Evolutionary conservation across 2,888 invertebrate species (phyloP), one percentile per base, ranked within the genome.

Genomic region (Gymnosoma rotundatum): DNA sequence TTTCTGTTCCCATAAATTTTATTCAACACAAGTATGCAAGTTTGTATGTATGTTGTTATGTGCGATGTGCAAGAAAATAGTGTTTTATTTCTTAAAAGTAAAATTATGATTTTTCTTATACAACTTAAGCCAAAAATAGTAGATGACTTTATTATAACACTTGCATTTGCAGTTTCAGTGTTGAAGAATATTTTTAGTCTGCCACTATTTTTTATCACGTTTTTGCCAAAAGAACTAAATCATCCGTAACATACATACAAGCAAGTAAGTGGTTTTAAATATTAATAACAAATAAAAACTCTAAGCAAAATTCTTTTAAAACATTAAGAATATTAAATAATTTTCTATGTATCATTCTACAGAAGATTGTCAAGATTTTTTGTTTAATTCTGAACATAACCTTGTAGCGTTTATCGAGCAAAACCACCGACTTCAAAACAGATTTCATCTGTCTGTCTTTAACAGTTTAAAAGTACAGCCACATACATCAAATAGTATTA

Each of bases 81-180:
- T n/a, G 3, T 72, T 52, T 38, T 12, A 20, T 67, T 45, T 61
- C n/a, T 64, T 8, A 32, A 16, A 54, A 78, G 63, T 45, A 83
- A 79, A 78, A 83, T 86, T 86, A 83, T 84, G 86, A 86, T 86
- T 83, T 85, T 81, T 78, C 69, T 79, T 85, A 70, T 72, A 69
- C 50, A 67, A 76, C 50, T 72, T 64, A 76, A 82, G 86, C 82
- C 87, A 86, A 87, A 83, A 86, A 83, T 70, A 21, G 72, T 78
- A 21, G 72, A 56, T 64, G 52, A 58, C 72, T 72, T 25, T 56
- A 52, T n/a, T 48, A 66, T 6, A 48, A 18, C 32, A 32, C 32
- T 70, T 63, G 54, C 64, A 75, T 73, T 78, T 78, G 67, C 82
- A 73, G 64, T 84, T 84, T 70, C 45, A n/a, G 25, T 25, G 56